phyloP scores from a whole-genome alignment of 2,797 vertebrate species.

The Danio choprae region DNA sequence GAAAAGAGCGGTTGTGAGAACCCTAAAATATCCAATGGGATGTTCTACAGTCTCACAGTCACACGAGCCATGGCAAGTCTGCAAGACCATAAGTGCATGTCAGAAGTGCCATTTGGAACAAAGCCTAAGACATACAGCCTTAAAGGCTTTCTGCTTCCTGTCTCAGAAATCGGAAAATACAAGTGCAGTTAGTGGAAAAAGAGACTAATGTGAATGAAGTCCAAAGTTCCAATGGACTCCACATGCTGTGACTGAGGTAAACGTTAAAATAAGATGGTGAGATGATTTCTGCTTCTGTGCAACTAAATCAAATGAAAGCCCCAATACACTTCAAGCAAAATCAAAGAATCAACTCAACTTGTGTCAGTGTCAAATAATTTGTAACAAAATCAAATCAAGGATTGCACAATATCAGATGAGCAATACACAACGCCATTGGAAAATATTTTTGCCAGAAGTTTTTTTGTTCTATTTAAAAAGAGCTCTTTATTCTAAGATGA shows the following conservation, averaged over 20 bases:
- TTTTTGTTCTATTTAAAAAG: no score
- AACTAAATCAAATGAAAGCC: neutral
- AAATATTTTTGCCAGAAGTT: no score
- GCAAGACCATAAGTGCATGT: slow-evolving; percentile 19
- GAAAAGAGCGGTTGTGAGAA: neutral
- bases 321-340: no score
- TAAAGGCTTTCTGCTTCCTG: slow-evolving; percentile 25
- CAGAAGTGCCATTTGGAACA: slow-evolving; percentile 21
- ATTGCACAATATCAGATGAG: no score
- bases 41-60: slow-evolving; percentile 5
- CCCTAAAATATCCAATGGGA: slow-evolving; percentile 15
- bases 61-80: slow-evolving; percentile 17
- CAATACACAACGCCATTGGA: no score
- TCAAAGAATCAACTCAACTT: no score
- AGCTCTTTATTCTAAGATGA: no score
- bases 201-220: slow-evolving; percentile 39
- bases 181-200: slow-evolving; percentile 28
- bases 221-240: slow-evolving; percentile 54
- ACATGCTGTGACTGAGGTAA: slow-evolving; percentile 42
- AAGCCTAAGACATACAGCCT: neutral
- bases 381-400: no score
- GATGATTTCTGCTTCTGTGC: slow-evolving; percentile 29
- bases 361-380: no score
- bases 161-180: slow-evolving; percentile 38
- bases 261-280: slow-evolving; percentile 50